Percentiles rank a stretch among this genome's conserved stretches.
Evolutionary conservation across 2,113 vertebrate species (phyloP).

Genomic region (Elanus axillaris): DNA sequence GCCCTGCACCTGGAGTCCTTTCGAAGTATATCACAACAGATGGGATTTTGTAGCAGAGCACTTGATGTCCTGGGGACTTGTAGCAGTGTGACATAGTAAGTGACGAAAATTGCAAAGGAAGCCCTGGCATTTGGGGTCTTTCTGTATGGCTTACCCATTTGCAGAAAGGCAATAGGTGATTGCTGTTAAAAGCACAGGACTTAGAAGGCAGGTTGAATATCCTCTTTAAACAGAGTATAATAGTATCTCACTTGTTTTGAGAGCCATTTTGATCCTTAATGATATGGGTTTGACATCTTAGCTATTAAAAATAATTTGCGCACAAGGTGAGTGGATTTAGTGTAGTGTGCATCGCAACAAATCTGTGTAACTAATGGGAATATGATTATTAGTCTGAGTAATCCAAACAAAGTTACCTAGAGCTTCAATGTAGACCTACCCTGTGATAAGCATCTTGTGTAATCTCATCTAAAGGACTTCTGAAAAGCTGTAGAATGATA

Average conservation of each 20-base stretch:
- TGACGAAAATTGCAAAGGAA: not conserved
- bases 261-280: not conserved
- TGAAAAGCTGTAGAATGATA: not conserved
- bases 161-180: not conserved
- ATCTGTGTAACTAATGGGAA: not conserved
- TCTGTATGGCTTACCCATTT: not conserved
- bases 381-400: not conserved
- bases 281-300: not conserved
- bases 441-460: not conserved
- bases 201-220: not conserved
- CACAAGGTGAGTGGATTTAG: not conserved
- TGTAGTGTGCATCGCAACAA: not conserved
- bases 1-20: rapidly evolving
- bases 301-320: not conserved
- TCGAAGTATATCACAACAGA: not conserved
- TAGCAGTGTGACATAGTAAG: not conserved
- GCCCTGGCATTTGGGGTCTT: not conserved
- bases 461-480: not conserved
- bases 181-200: not conserved
- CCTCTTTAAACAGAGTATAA: not conserved
- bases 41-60: not conserved
- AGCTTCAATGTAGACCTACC: not conserved
- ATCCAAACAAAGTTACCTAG: not conserved
- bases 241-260: not conserved
- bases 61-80: not conserved